Evolutionary conservation across 2,113 vertebrate species (phyloP).

Genomic region (Etia nguti): DNA sequence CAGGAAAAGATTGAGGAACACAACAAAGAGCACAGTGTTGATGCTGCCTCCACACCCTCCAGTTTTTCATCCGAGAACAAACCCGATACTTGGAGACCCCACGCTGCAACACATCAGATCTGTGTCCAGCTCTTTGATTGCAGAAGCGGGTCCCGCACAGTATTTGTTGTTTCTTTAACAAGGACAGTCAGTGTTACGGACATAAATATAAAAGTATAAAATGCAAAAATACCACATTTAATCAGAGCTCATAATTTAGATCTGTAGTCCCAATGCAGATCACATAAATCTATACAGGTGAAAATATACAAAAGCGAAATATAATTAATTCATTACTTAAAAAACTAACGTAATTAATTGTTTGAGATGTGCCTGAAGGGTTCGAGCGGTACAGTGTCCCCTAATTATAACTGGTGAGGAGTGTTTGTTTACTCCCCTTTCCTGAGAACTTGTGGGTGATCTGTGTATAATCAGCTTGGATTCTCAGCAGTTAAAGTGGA

Average conservation of each 20-base stretch:
- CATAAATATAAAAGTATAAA: not conserved
- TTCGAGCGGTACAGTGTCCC: not conserved
- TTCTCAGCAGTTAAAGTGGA: not conserved
- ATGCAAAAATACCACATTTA: not conserved
- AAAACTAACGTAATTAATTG: not conserved
- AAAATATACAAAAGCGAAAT: not conserved
- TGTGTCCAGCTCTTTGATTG: not conserved
- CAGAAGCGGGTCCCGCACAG: not conserved
- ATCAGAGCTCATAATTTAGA: fast-evolving
- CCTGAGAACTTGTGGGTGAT: not conserved
- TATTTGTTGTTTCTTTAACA: not conserved
- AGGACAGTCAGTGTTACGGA: not conserved
- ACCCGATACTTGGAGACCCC: not conserved
- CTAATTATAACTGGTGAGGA: not conserved
- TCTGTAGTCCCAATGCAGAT: not conserved
- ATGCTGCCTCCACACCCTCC: fast-evolving
- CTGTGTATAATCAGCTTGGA: not conserved
- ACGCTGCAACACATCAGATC: not conserved
- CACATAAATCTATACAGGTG: not conserved
- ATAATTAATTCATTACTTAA: not conserved
- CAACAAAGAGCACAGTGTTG: not conserved
- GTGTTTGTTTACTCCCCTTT: not conserved
- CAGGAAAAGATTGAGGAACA: not conserved
- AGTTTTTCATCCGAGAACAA: not conserved
- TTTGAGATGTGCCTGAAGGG: not conserved